These are phyloP conservation scores for Onthophagus sagittarius DNA, from an alignment of 2,888 invertebrate species.

Conservation along the genomic window DNA sequence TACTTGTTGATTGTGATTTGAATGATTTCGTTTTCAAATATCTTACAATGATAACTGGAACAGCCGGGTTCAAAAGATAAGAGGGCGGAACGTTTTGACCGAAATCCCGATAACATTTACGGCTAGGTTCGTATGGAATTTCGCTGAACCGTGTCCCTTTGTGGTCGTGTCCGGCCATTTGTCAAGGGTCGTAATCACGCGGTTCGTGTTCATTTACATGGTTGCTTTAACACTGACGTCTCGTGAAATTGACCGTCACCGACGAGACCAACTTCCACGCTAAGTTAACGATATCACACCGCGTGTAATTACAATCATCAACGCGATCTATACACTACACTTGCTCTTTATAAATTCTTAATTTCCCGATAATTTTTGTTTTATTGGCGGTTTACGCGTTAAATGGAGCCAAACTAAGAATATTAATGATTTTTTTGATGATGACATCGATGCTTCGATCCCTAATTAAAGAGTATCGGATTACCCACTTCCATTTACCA, in stretches of 20 bases:
- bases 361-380: background rate
- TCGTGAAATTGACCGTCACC: background rate
- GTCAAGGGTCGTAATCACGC: background rate
- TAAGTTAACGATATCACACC: no score
- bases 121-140: background rate
- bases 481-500: constrained; percentile 16
- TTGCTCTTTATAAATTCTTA: background rate
- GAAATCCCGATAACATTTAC: background rate
- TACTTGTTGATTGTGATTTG: no score
- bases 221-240: background rate
- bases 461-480: constrained; percentile 10
- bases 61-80: no score
- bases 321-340: no score
- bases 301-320: no score
- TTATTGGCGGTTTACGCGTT: background rate
- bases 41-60: no score
- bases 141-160: background rate
- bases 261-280: background rate
- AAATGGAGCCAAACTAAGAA: background rate
- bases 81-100: background rate
- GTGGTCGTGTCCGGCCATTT: background rate
- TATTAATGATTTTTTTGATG: constrained; percentile 6
- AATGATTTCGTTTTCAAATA: no score
- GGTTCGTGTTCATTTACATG: background rate
- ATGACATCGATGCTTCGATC: background rate